phyloP scores from a whole-genome alignment of 1,140 invertebrate species.

The Aphis craccivora region DNA sequence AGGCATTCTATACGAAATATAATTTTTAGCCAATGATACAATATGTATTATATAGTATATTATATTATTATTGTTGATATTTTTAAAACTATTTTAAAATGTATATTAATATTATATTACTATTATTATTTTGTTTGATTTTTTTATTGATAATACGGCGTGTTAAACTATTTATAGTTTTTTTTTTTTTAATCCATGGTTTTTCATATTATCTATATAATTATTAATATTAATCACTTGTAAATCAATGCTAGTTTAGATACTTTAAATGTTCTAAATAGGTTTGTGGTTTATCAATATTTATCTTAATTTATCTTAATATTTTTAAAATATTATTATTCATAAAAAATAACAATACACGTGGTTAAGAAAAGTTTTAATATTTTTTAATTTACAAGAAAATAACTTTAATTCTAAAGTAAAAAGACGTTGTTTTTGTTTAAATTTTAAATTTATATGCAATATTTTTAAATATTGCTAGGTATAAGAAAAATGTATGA shows the following conservation, averaged over 20 bases:
- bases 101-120: not conserved
- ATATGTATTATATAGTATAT: not conserved
- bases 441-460: no score
- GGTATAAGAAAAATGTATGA: no score
- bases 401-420: no score
- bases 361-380: no score
- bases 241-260: not conserved
- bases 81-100: not conserved
- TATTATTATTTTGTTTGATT: not conserved
- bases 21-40: not conserved
- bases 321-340: no score
- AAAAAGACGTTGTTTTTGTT: no score
- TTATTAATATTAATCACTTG: not conserved
- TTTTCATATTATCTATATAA: not conserved
- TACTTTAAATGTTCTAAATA: not conserved
- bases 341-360: no score
- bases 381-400: no score
- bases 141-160: not conserved
- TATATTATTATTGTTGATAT: not conserved
- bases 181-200: not conserved
- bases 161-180: not conserved
- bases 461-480: no score
- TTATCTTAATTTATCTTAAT: no score
- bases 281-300: not conserved
- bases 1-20: not conserved